These are phyloP conservation scores for Trematocara marginatum DNA, from an alignment of 2,113 vertebrate genomes.

Conservation along the genomic window DNA sequence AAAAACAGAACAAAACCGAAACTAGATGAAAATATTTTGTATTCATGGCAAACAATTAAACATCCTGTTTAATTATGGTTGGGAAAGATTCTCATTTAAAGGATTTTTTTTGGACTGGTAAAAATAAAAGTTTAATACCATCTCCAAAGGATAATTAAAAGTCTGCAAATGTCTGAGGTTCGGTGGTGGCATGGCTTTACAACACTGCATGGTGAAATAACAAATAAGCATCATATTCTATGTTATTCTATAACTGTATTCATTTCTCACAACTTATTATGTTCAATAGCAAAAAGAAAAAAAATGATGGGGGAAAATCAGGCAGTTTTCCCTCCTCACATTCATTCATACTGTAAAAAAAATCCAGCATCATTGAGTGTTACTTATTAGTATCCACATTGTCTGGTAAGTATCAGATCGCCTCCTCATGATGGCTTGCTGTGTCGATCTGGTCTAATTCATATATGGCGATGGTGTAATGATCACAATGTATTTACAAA, in stretches of 20 bases:
- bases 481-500: constrained; percentile 65
- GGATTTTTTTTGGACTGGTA: not conserved
- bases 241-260: constrained; percentile 36
- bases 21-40: constrained; percentile 5
- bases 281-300: constrained; percentile 40
- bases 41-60: constrained; percentile 11
- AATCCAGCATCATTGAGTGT: constrained; percentile 63
- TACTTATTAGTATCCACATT: constrained; percentile 42
- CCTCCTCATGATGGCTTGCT: constrained; percentile 34
- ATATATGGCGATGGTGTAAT: constrained; percentile 42
- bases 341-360: constrained; percentile 59
- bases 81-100: constrained; percentile 16
- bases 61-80: not conserved
- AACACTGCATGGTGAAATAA: constrained; percentile 9
- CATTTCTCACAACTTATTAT: constrained; percentile 36
- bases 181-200: not conserved
- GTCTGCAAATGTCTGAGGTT: constrained; percentile 10
- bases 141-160: not conserved
- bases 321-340: constrained; percentile 28
- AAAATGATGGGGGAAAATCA: constrained; percentile 28
- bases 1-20: not conserved
- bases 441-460: constrained; percentile 3
- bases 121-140: not conserved
- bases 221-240: constrained; percentile 35
- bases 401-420: constrained; percentile 34